Percentiles rank a stretch among this genome's conserved stretches.
These are phyloP conservation scores for Odontocolon sp. DNA, from an alignment of 2,888 invertebrate species.

Conservation along the genomic window DNA sequence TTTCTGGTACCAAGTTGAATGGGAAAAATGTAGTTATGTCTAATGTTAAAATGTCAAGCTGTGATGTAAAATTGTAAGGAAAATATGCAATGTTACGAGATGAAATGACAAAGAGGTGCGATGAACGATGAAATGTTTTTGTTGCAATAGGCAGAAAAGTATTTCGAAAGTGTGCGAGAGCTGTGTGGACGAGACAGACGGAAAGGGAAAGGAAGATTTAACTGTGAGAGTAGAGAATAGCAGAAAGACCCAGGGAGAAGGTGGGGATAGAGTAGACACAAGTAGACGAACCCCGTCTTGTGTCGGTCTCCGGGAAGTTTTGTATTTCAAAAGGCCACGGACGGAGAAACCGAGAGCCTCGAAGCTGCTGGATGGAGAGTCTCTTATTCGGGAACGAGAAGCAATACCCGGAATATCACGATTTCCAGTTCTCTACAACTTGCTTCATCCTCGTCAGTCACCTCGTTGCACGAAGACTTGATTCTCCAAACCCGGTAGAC, in stretches of 20 bases:
- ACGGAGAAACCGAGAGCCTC: conserved; percentile 19
- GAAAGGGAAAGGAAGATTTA: conserved; percentile 27
- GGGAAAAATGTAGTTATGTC: background rate
- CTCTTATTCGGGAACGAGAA: conserved; percentile 31
- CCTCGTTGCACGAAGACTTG: background rate
- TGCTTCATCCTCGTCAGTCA: background rate
- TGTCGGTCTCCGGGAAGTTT: conserved; percentile 30
- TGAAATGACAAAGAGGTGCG: background rate
- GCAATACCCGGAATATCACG: conserved; percentile 16
- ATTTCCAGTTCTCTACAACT: conserved; percentile 8
- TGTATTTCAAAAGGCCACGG: conserved; percentile 44
- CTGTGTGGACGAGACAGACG: background rate
- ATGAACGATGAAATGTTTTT: background rate
- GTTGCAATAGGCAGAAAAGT: background rate
- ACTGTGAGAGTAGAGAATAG: conserved; percentile 40
- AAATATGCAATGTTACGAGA: background rate
- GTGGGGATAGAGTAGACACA: background rate
- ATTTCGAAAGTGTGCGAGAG: conserved; percentile 20
- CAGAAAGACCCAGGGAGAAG: conserved; percentile 6
- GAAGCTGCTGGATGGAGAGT: conserved; percentile 12
- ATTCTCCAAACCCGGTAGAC: conserved; percentile 8
- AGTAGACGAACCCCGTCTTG: background rate
- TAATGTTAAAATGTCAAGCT: background rate
- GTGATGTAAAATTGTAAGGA: background rate
- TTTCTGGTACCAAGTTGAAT: too few relatives aligned